Conservation (phyloP, 2,888 invertebrate species). For the Osmoderma eremita region DNA sequence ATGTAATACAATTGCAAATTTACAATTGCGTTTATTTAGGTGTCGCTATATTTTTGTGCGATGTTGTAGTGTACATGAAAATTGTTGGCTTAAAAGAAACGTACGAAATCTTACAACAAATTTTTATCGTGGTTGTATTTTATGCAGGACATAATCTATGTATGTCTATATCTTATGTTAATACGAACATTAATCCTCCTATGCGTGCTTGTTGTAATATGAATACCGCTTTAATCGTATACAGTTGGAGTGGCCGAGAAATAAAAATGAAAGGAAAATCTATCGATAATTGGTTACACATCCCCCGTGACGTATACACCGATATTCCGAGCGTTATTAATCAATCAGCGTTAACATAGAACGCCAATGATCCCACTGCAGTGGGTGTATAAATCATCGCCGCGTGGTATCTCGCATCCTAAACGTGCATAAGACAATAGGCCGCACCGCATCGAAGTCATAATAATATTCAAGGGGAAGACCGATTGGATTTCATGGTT, state of each 20-base stretch:
- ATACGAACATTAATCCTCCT: no score
- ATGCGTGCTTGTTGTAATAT: no score
- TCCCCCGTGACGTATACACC: conserved; percentile 2
- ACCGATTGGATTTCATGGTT: conserved; percentile 37
- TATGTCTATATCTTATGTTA: no score
- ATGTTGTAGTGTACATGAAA: no score
- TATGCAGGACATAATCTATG: no score
- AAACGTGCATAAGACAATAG: conserved; percentile 34
- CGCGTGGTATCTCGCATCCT: conserved; percentile 16
- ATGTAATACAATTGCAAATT: no score
- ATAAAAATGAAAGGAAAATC: background rate
- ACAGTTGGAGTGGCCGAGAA: background rate
- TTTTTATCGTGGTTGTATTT: no score
- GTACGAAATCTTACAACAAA: no score
- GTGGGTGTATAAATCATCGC: conserved; percentile 41
- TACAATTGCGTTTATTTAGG: no score
- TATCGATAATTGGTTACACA: conserved; percentile 24
- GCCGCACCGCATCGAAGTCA: conserved; percentile 23
- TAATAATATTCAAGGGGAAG: conserved; percentile 23
- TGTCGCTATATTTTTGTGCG: no score
- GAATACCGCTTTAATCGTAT: no score
- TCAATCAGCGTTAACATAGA: conserved; percentile 35
- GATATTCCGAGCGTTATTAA: conserved; percentile 18
- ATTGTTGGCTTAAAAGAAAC: no score
- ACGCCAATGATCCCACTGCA: conserved; percentile 27